Evolutionary conservation across 2,888 invertebrate species (phyloP).

Genomic region (Meghimatium bilineatum): DNA sequence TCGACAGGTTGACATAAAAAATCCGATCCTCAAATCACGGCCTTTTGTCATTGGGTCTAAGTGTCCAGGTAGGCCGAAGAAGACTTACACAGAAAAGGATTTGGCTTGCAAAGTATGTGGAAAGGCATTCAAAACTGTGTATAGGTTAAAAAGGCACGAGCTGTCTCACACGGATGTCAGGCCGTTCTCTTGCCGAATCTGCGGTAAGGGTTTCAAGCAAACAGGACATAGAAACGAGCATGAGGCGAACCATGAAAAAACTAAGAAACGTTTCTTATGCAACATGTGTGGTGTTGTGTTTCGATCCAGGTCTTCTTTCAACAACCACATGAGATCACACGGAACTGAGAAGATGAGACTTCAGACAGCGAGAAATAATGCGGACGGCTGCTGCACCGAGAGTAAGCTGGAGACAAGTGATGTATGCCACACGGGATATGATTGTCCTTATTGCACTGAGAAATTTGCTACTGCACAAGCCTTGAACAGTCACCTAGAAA

Average conservation of each 20-base stretch:
- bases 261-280: constrained; percentile 48
- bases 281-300: constrained; percentile 52
- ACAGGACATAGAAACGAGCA: constrained; percentile 51
- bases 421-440: constrained; percentile 43
- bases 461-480: constrained; percentile 52
- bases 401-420: neutral
- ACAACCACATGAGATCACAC: constrained; percentile 42
- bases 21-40: neutral
- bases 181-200: constrained; percentile 49
- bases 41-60: neutral
- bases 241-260: constrained; percentile 48
- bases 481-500: constrained; percentile 51
- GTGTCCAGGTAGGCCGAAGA: constrained; percentile 40
- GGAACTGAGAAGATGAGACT: constrained; percentile 19
- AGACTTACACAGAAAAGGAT: constrained; percentile 48
- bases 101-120: constrained; percentile 46
- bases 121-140: constrained; percentile 40
- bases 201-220: constrained; percentile 53
- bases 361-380: neutral
- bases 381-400: neutral
- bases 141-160: constrained; percentile 47
- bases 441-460: constrained; percentile 51
- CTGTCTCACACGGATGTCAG: constrained; percentile 49
- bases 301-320: constrained; percentile 50
- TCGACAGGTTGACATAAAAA: neutral